phyloP scores from a whole-genome alignment of 2,888 invertebrate genomes.

The Stegophylla sp. region DNA sequence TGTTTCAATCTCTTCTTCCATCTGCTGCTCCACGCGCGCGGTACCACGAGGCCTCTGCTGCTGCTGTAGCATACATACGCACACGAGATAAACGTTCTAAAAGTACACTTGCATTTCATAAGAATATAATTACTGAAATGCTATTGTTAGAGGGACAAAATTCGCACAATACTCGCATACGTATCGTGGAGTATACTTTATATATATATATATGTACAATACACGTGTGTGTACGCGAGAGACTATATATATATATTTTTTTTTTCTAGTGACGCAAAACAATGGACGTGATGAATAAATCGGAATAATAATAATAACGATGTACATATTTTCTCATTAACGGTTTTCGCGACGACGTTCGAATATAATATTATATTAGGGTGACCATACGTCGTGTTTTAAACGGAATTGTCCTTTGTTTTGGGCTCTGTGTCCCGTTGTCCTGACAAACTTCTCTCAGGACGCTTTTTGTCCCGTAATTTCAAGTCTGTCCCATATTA shows the following conservation, averaged over 20 bases:
- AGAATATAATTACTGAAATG: conserved; percentile 38
- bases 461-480: too few relatives aligned
- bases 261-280: conserved; percentile 14
- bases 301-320: conserved; percentile 17
- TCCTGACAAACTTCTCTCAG: too few relatives aligned
- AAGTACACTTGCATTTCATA: conserved; percentile 13
- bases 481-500: too few relatives aligned
- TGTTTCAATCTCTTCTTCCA: neutral
- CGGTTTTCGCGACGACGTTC: neutral
- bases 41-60: neutral
- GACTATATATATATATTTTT: too few relatives aligned
- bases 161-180: conserved; percentile 3
- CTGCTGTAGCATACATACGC: too few relatives aligned
- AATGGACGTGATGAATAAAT: conserved; percentile 38
- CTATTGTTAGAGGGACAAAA: conserved; percentile 30
- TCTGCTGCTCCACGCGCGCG: neutral
- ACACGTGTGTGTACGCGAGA: too few relatives aligned
- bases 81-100: neutral
- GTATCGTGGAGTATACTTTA: too few relatives aligned
- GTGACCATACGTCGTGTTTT: too few relatives aligned
- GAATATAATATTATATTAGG: too few relatives aligned
- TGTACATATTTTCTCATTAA: neutral
- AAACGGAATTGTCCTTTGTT: too few relatives aligned
- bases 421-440: too few relatives aligned
- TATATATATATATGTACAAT: neutral